Percentiles rank a stretch among this genome's conserved stretches.
phyloP scores from a whole-genome alignment of 1,140 invertebrate species.

The Thaumetopoea pityocampa region DNA sequence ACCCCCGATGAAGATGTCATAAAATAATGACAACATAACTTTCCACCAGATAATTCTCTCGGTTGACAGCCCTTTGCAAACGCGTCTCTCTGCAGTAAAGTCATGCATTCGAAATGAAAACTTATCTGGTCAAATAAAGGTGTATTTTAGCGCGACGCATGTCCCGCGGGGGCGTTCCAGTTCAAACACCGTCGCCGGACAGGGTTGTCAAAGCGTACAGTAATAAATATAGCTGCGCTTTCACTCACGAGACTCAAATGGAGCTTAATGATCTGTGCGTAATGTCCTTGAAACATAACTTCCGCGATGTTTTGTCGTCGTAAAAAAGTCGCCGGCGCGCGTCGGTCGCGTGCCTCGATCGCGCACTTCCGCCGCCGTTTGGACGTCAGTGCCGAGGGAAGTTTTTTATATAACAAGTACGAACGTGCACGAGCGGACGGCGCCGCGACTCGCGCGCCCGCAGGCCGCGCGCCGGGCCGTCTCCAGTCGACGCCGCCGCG shows the following conservation, averaged over 20 bases:
- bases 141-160: background rate
- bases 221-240: conserved; percentile 54
- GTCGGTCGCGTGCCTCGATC: conserved; percentile 34
- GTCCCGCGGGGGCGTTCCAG: conserved; percentile 21
- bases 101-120: background rate
- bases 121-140: conserved; percentile 2
- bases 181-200: conserved; percentile 25
- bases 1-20: conserved; percentile 57
- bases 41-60: conserved; percentile 44
- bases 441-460: no score
- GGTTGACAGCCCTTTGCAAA: conserved; percentile 39
- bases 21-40: conserved; percentile 61
- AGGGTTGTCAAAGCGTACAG: conserved; percentile 52
- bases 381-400: conserved; percentile 32
- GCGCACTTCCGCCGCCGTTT: conserved; percentile 26
- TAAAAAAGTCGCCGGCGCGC: conserved; percentile 49
- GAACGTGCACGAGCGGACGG: no score
- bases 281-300: conserved; percentile 55
- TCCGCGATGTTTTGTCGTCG: conserved; percentile 57
- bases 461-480: no score
- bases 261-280: conserved; percentile 65
- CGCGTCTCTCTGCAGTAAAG: background rate
- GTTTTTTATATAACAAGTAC: conserved; percentile 17
- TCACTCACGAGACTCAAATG: conserved; percentile 38
- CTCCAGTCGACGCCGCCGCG: no score